Evolutionary conservation across 2,797 vertebrate species (phyloP).

Genomic region (Squalus acanthias): DNA sequence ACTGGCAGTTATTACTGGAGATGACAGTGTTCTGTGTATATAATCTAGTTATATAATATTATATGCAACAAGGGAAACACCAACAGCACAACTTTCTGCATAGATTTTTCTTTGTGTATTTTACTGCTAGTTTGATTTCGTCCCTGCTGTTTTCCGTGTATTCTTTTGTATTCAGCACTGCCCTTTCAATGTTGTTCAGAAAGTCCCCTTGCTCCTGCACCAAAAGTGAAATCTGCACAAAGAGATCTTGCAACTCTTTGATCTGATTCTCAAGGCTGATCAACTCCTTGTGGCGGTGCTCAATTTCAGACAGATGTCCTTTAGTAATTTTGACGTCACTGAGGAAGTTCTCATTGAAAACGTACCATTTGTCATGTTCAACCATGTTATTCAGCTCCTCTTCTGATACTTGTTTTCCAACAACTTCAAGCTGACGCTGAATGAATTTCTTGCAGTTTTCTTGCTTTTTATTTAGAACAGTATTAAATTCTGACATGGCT

Average conservation of each 20-base stretch:
- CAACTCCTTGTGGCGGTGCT: conserved; percentile 85
- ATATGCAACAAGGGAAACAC: conserved; percentile 76
- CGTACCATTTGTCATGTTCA: conserved; percentile 83
- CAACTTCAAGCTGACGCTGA: conserved; percentile 81
- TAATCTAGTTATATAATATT: conserved; percentile 41
- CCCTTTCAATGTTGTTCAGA: conserved; percentile 82
- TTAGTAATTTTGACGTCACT: conserved; percentile 82
- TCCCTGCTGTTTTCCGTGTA: conserved; percentile 70
- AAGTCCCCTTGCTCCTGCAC: conserved; percentile 81
- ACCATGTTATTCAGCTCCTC: conserved; percentile 84
- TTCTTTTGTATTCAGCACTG: conserved; percentile 73
- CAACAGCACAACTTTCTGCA: conserved; percentile 78
- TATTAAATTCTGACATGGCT: conserved; percentile 77
- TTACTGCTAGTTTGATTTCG: conserved; percentile 78
- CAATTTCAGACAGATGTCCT: conserved; percentile 82
- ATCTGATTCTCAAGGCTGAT: conserved; percentile 82
- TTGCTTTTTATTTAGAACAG: conserved; percentile 76
- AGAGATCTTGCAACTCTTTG: conserved; percentile 81
- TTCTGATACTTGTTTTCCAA: conserved; percentile 74
- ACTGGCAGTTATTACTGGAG: neutral
- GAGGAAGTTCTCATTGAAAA: conserved; percentile 89
- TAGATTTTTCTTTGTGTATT: conserved; percentile 78
- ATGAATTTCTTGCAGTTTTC: conserved; percentile 87
- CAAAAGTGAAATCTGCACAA: conserved; percentile 77
- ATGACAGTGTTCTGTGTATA: neutral